Conservation (phyloP, 2,113 vertebrate species). For the Cinclus cinclus region DNA sequence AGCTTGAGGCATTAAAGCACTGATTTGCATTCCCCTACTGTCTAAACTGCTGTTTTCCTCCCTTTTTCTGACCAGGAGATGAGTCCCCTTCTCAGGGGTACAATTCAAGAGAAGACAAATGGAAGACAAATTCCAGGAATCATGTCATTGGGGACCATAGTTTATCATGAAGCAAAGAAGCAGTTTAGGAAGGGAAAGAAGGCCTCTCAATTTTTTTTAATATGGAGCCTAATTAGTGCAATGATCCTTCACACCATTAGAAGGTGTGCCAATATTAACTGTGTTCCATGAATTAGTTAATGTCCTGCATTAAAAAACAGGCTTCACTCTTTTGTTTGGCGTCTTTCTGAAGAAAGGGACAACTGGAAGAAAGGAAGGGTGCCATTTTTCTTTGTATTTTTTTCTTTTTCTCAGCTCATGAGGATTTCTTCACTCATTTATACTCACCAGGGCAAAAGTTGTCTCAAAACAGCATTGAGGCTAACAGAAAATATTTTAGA, state of each 20-base stretch:
- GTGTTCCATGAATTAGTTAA: background rate
- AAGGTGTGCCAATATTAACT: background rate
- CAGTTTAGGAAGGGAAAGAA: background rate
- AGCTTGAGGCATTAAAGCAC: background rate
- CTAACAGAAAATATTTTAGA: background rate
- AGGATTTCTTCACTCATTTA: background rate
- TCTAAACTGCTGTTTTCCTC: background rate
- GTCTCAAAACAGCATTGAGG: background rate
- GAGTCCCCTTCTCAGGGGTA: background rate
- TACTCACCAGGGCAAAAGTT: background rate
- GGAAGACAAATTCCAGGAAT: background rate
- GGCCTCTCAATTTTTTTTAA: background rate
- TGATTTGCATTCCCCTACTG: background rate
- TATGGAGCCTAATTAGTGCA: background rate
- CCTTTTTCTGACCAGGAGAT: background rate
- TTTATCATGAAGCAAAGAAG: background rate
- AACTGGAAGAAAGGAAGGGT: background rate
- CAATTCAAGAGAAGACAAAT: background rate
- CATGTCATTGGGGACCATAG: accelerated
- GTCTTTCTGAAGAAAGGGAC: background rate
- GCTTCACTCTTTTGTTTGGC: background rate
- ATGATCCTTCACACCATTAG: background rate
- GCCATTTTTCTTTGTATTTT: background rate
- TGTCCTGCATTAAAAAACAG: background rate
- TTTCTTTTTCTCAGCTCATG: background rate